phyloP scores from a whole-genome alignment of 2,888 invertebrate species.

The Rhaphigaster nebulosa region DNA sequence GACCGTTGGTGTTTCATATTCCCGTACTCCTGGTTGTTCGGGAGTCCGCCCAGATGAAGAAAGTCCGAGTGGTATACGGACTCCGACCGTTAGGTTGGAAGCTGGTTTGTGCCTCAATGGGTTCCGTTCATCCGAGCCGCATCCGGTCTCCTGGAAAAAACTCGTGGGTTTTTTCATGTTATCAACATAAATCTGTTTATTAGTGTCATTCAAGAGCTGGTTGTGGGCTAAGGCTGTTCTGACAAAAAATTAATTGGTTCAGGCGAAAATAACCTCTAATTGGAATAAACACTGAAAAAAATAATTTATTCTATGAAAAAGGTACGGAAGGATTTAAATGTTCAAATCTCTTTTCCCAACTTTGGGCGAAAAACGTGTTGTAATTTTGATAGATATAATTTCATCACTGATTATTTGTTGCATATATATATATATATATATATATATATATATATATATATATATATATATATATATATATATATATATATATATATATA shows the following conservation, averaged over 20 bases:
- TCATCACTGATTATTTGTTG: no score
- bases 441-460: no score
- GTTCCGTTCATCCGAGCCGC: not conserved
- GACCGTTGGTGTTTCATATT: not conserved
- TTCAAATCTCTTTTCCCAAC: no score
- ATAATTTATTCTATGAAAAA: not conserved
- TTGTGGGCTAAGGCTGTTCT: not conserved
- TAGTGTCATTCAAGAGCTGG: not conserved
- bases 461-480: no score
- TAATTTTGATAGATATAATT: no score
- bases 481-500: no score
- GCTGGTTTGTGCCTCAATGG: conserved; percentile 25
- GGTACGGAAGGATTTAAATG: no score
- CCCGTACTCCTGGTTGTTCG: not conserved
- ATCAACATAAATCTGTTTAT: conserved; percentile 15
- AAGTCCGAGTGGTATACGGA: not conserved
- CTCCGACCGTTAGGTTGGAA: not conserved
- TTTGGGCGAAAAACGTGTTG: no score
- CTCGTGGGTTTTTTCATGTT: not conserved
- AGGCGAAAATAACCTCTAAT: not conserved
- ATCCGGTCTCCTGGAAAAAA: not conserved
- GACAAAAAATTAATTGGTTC: conserved; percentile 1
- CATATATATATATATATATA: no score
- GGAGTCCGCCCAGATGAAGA: not conserved
- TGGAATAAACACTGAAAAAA: not conserved